Evolutionary conservation across 2,888 invertebrate genomes (phyloP), one percentile per base, ranked within the genome.

Genomic region (Pyrrhosoma nymphula): DNA sequence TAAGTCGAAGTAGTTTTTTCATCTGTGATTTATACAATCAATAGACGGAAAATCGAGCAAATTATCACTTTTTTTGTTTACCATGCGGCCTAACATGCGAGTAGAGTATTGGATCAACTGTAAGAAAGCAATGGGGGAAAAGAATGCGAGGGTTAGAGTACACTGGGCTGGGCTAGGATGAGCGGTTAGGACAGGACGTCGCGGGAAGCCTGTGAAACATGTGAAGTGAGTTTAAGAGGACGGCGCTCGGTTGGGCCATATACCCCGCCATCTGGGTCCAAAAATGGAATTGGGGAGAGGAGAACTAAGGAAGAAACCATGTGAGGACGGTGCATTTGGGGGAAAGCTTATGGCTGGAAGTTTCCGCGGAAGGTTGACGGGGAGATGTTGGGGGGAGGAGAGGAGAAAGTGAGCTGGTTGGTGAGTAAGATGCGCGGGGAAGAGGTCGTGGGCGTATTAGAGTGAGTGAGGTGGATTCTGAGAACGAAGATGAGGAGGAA

Each of bases 401-500:
- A n/a, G 35, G 75, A 35, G 82, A 82, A 14, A 35, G 35, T 16
- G 35, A 30, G 82, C 18, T 12, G 30, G 82, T n/a, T 35, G 35
- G 82, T 82, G 82, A 82, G 35, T 35, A 82, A 82, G 82, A 82
- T 82, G 30, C 30, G 35, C 8, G 16, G 47, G 35, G n/a, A 35
- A 82, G 82, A 82, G 88, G 35, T 95, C 95, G 95, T 95, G 95
- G 95, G 95, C 95, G 88, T 8, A 47, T 47, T 47, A n/a, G n/a
- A n/a, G 95, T 16, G 56, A 91, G 95, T 60, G 95, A 95, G 95
- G 96, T 95, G 95, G 95, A 95, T 95, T 95, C 88, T 95, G 69
- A 82, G 90, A 95, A 82, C 35, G 96, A 96, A 95, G 95, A 96
- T 96, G 96, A 96, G 96, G 96, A 95, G 95, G 47, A 95, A 60